phyloP scores from a whole-genome alignment of 2,113 vertebrate genomes.

The Cygnus atratus region DNA sequence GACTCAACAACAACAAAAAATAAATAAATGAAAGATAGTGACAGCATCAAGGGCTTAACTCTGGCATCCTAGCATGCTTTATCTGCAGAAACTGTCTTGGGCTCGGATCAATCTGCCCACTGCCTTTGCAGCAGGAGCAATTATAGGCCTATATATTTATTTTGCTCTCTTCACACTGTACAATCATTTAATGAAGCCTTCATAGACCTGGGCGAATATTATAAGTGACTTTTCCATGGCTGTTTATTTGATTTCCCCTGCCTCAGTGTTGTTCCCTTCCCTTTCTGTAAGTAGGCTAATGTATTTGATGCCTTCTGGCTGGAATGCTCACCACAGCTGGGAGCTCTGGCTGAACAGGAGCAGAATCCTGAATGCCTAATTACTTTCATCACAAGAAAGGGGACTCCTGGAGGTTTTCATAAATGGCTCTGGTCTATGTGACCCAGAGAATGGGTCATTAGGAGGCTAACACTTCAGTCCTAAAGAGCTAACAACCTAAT shows the following conservation, averaged over 20 bases:
- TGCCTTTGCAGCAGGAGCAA: background rate
- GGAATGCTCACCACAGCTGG: background rate
- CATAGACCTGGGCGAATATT: background rate
- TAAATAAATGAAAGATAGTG: background rate
- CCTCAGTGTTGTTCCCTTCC: background rate
- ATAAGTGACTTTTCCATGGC: background rate
- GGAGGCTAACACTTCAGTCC: background rate
- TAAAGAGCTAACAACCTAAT: background rate
- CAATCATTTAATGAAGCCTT: background rate
- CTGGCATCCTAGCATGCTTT: background rate
- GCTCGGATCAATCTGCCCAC: background rate
- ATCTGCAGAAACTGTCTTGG: background rate
- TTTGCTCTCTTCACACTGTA: background rate
- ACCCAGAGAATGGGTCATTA: background rate
- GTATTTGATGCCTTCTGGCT: conserved; percentile 1
- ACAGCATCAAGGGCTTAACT: background rate
- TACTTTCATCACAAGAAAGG: background rate
- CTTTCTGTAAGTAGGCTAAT: conserved; percentile 1
- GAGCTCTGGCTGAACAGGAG: conserved; percentile 9
- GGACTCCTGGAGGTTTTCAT: background rate
- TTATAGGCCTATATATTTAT: background rate
- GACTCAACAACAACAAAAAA: background rate
- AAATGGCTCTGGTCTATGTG: background rate
- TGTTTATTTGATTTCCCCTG: conserved; percentile 5
- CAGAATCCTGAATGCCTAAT: conserved; percentile 14